Percentiles rank a stretch among this genome's conserved stretches.
phyloP scores from a whole-genome alignment of 2,113 vertebrate species.

The Amia ocellicauda region DNA sequence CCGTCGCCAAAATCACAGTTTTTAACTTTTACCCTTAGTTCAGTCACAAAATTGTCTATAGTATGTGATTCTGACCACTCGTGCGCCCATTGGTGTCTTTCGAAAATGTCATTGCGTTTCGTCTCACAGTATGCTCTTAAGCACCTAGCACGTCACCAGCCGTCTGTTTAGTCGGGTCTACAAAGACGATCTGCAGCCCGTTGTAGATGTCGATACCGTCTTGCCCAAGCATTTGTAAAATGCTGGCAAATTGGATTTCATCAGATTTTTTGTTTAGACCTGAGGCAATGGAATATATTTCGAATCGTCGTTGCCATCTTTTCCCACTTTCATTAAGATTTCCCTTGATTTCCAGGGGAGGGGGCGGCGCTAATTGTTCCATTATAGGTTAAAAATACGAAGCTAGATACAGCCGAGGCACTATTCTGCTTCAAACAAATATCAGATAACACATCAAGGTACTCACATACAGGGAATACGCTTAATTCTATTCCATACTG shows the following conservation, averaged over 20 bases:
- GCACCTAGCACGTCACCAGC: neutral
- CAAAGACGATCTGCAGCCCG: neutral
- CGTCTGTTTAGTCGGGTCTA: neutral
- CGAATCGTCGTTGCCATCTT: conserved; percentile 24
- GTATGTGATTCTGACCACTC: conserved; percentile 3
- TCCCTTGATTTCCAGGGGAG: conserved; percentile 5
- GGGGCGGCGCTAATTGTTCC: conserved; percentile 9
- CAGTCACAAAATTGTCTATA: conserved; percentile 24
- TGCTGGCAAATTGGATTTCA: conserved; percentile 5
- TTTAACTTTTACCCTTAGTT: conserved; percentile 17
- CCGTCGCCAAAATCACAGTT: conserved; percentile 18
- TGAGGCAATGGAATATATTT: conserved; percentile 7
- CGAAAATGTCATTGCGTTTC: conserved; percentile 19
- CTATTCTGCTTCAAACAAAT: too few species aligned
- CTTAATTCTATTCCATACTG: too few species aligned
- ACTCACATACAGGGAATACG: too few species aligned
- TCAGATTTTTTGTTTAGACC: conserved; percentile 3
- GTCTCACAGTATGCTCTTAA: conserved; percentile 7
- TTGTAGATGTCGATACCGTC: conserved; percentile 12
- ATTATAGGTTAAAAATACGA: too few species aligned
- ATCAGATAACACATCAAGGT: too few species aligned
- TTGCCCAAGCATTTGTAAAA: conserved; percentile 7
- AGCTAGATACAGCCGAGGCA: too few species aligned
- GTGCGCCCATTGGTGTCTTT: conserved; percentile 18
- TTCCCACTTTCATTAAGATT: conserved; percentile 23